phyloP scores from a whole-genome alignment of 2,797 vertebrate species.

The Chelmon rostratus region DNA sequence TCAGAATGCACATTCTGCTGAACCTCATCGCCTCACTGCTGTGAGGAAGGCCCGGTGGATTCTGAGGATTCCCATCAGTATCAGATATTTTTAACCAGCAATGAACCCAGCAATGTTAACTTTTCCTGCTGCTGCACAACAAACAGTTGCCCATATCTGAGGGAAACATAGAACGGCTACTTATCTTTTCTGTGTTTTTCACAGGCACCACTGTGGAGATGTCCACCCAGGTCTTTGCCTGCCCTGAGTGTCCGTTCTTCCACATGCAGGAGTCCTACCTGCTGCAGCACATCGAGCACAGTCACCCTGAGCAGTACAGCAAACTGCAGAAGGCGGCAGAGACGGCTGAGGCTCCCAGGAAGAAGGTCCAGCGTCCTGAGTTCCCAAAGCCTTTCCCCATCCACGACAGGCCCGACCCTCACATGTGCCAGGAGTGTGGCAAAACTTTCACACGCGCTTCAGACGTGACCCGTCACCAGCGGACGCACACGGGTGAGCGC shows the following conservation, averaged over 20 bases:
- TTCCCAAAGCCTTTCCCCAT: slow-evolving; percentile 80
- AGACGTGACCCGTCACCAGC: slow-evolving; percentile 74
- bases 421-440: slow-evolving; percentile 71
- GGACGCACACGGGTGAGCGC: slow-evolving; percentile 73
- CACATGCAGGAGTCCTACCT: slow-evolving; percentile 79
- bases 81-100: too few relatives aligned
- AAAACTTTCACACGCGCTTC: slow-evolving; percentile 72
- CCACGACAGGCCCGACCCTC: slow-evolving; percentile 62
- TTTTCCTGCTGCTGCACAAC: too few relatives aligned
- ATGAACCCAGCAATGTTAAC: too few relatives aligned
- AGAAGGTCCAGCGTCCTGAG: slow-evolving; percentile 26
- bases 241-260: slow-evolving; percentile 76
- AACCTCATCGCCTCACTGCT: too few relatives aligned
- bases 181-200: slow-evolving; percentile 14
- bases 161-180: background rate
- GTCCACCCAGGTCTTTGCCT: slow-evolving; percentile 78
- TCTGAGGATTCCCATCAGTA: too few relatives aligned
- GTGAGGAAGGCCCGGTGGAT: too few relatives aligned
- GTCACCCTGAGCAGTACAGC: slow-evolving; percentile 68
- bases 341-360: slow-evolving; percentile 21
- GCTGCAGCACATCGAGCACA: slow-evolving; percentile 73
- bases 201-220: slow-evolving; percentile 73
- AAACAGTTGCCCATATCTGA: background rate
- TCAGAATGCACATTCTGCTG: too few relatives aligned
- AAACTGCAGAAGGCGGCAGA: slow-evolving; percentile 54